These are phyloP conservation scores for Urophycis tenuis DNA, from an alignment of 2,797 vertebrate genomes.

Conservation along the genomic window DNA sequence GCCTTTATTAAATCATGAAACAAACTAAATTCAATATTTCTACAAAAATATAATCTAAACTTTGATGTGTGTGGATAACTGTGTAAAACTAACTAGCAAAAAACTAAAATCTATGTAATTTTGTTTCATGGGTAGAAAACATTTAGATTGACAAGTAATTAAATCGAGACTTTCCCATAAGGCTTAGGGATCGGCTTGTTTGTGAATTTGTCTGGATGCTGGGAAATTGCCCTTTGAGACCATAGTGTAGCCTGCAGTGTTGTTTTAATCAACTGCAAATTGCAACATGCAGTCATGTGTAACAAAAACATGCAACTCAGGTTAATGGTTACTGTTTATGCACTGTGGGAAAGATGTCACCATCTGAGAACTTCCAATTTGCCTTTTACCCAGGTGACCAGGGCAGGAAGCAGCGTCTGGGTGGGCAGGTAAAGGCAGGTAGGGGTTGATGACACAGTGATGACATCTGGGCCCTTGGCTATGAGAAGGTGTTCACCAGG, in stretches of 20 bases:
- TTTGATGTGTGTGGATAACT: not conserved
- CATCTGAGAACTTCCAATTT: constrained; percentile 50
- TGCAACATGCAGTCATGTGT: constrained; percentile 22
- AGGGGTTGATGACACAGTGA: constrained; percentile 57
- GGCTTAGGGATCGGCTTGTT: constrained; percentile 36
- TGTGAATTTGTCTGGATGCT: constrained; percentile 26
- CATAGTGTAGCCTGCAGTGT: constrained; percentile 27
- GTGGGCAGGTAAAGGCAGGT: constrained; percentile 65
- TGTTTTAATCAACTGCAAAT: constrained; percentile 21
- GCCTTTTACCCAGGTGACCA: constrained; percentile 40
- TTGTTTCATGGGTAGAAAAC: constrained; percentile 1
- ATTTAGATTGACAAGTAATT: not conserved
- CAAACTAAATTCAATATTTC: not conserved
- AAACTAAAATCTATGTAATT: not conserved
- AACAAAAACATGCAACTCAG: constrained; percentile 39
- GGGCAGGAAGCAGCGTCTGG: constrained; percentile 23
- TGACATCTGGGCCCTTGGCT: constrained; percentile 51
- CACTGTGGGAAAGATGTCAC: constrained; percentile 19
- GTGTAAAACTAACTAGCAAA: not conserved
- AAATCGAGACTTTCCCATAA: constrained; percentile 7
- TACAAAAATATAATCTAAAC: not conserved
- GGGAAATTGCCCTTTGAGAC: constrained; percentile 23
- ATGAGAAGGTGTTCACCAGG: constrained; percentile 44
- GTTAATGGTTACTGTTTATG: constrained; percentile 46
- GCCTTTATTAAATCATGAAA: not conserved